Evolutionary conservation across 2,113 vertebrate species (phyloP).

Genomic region (Ageneiosus marmoratus): DNA sequence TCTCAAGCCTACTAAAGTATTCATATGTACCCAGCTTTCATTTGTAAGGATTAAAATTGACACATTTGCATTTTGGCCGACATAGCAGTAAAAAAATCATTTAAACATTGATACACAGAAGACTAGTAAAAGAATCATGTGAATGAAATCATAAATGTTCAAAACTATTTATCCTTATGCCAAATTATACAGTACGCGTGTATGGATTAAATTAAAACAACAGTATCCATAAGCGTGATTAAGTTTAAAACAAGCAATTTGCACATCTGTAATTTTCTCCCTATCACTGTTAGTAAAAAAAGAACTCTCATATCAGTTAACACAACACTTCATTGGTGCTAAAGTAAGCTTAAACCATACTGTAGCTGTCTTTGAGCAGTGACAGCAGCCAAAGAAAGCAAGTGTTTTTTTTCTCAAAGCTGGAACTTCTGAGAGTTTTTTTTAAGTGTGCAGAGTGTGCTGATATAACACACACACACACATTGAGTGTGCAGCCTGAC

Average conservation of each 20-base stretch:
- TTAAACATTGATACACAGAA: background rate
- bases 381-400: constrained; percentile 62
- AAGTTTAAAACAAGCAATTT: constrained; percentile 34
- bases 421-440: constrained; percentile 49
- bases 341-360: constrained; percentile 54
- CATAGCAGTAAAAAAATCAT: constrained; percentile 2
- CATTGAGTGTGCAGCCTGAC: constrained; percentile 37
- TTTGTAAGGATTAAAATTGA: background rate
- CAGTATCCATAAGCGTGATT: constrained; percentile 15
- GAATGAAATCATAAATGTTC: background rate
- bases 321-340: constrained; percentile 60
- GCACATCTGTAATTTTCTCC: constrained; percentile 28
- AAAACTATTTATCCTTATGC: background rate
- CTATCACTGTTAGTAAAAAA: background rate
- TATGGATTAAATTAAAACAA: constrained; percentile 6
- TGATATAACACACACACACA: constrained; percentile 61
- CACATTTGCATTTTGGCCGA: background rate
- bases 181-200: background rate
- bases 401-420: constrained; percentile 50
- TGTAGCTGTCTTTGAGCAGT: constrained; percentile 39
- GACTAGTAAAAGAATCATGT: background rate
- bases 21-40: background rate
- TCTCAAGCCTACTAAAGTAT: background rate
- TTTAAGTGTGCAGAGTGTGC: constrained; percentile 44
- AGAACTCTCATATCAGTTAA: constrained; percentile 53